These are phyloP conservation scores for Gymnoscopelus braueri DNA, from an alignment of 2,797 vertebrate genomes.

Conservation along the genomic window DNA sequence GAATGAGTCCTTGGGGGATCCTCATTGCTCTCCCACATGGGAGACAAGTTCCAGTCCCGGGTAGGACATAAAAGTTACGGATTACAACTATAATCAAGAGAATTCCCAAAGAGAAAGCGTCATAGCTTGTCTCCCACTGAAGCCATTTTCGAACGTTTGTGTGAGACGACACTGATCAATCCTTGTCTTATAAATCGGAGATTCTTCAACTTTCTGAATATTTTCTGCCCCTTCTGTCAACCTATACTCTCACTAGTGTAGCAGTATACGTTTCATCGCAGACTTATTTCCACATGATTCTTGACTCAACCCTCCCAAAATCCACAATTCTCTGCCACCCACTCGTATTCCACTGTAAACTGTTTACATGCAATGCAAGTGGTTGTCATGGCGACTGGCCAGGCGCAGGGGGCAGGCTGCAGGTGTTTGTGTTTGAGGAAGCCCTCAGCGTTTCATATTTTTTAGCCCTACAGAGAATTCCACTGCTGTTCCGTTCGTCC, in stretches of 20 bases:
- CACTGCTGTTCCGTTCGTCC: conserved; percentile 54
- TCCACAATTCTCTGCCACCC: conserved; percentile 44
- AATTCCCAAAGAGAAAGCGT: too few relatives aligned
- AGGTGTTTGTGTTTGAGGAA: conserved; percentile 80
- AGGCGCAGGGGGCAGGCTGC: conserved; percentile 49
- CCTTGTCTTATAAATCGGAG: too few relatives aligned
- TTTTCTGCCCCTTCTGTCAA: not conserved
- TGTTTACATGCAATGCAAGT: conserved; percentile 70
- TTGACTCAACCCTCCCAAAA: conserved; percentile 26
- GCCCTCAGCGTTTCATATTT: conserved; percentile 52
- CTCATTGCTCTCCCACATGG: too few relatives aligned
- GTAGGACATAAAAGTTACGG: too few relatives aligned
- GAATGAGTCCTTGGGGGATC: too few relatives aligned
- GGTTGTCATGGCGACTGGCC: conserved; percentile 54
- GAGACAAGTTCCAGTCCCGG: too few relatives aligned
- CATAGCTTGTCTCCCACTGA: too few relatives aligned
- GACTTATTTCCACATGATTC: not conserved
- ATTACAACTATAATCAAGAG: too few relatives aligned
- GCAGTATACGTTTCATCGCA: too few relatives aligned
- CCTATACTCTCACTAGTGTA: not conserved
- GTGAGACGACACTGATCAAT: too few relatives aligned
- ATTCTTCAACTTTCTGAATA: conserved; percentile 3
- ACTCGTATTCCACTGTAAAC: conserved; percentile 69
- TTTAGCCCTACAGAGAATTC: conserved; percentile 56
- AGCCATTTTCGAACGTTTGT: too few relatives aligned